Base-by-base conservation (phyloP, 1,140 invertebrate species). In the Lethrus apterus region DNA sequence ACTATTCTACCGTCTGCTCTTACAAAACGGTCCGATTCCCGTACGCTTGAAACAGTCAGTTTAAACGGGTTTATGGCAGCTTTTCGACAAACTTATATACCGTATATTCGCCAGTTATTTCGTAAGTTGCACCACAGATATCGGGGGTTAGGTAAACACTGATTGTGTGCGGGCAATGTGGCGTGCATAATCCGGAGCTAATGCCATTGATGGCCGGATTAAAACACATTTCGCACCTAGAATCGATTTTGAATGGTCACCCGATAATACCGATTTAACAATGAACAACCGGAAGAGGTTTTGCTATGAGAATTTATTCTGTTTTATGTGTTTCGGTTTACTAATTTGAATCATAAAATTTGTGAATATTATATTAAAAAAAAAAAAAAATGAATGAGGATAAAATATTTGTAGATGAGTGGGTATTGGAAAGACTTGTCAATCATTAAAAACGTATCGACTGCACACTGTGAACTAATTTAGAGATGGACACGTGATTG, bases 141-240 rank as follows among this genome's bases (percentile, higher is more conserved):
- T 29, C 7, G 45, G 45, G 54, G 48, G 46, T 58, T 58, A 58
- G 56, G 56, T 58, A 58, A 58, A 58, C 56, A 58, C n/a, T 49
- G 43, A 56, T 58, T 58, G 51, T 58, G 43, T 42, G 51, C 35
- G 50, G 30, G 44, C 52, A 52, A 56, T 54, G 56, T 51, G 44
- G 48, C 51, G 54, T 56, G 43, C 45, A 35, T 58, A 58, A 58
- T 58, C 53, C 48, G 19, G 14, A 15, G 15, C 14, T 32, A 44
- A 44, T 44, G 13, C 43, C 43, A 34, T 32, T 32, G 45, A 35
- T 18, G 46, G 46, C 43, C 32, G 51, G 55, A 55, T 57, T 54
- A 57, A 42, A 42, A 43, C 17, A 45, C 35, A 47, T 35, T 58
- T 55, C 53, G 48, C 53, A 58, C 53, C 53, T 56, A 44, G 32